phyloP scores from a whole-genome alignment of 2,797 vertebrate genomes.

The Streptopelia turtur region DNA sequence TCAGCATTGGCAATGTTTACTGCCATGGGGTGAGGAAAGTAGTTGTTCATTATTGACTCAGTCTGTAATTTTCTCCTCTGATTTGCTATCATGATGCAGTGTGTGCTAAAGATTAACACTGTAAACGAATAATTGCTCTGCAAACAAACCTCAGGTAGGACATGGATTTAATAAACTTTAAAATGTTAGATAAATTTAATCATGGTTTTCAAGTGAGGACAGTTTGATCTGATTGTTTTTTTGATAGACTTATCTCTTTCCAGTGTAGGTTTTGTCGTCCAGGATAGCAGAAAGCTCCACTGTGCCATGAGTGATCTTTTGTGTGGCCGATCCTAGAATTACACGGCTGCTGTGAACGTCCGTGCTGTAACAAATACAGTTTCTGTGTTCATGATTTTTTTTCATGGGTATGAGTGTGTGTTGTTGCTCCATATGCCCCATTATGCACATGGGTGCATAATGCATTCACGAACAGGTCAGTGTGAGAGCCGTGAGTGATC shows the following conservation, averaged over 20 bases:
- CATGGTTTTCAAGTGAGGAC: not conserved
- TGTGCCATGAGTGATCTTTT: not conserved
- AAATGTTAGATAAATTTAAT: constrained; percentile 17
- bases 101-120: constrained; percentile 58
- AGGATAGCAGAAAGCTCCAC: not conserved
- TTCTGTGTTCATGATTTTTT: not conserved
- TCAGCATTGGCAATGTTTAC: not conserved
- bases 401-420: too few relatives aligned
- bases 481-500: not conserved
- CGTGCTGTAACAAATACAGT: not conserved
- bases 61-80: constrained; percentile 4
- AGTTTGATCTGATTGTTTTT: not conserved
- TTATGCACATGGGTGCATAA: too few relatives aligned
- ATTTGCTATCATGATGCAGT: not conserved
- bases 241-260: not conserved
- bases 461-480: not conserved
- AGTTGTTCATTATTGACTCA: constrained; percentile 30
- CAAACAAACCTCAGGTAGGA: constrained; percentile 12
- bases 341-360: not conserved
- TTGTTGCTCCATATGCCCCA: not conserved
- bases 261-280: not conserved
- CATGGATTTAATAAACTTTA: constrained; percentile 8
- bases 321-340: not conserved
- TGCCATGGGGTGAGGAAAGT: not conserved
- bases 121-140: constrained; percentile 44